Conservation (phyloP, 2,797 vertebrate genomes). For the Epinephelus awoara region DNA sequence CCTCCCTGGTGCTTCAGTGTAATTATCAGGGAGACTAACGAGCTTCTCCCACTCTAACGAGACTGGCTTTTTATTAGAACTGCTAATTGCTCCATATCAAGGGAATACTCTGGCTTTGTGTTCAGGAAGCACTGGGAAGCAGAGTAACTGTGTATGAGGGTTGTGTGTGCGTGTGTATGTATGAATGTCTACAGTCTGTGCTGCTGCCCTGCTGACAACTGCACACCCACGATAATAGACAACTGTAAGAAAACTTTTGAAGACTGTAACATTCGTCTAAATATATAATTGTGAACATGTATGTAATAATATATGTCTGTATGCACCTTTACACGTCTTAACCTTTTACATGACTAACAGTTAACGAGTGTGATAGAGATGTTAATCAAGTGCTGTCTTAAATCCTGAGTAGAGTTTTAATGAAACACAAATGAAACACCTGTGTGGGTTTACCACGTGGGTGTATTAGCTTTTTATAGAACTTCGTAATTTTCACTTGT, state of each 20-base stretch:
- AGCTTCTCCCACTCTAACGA: slow-evolving; percentile 60
- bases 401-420: not conserved
- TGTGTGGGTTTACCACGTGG: not conserved
- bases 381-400: not conserved
- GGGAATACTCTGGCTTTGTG: slow-evolving; percentile 52
- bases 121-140: slow-evolving; percentile 40
- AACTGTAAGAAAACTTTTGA: not conserved
- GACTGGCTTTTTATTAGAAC: slow-evolving; percentile 75
- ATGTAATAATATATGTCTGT: not conserved
- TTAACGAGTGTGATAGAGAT: not conserved
- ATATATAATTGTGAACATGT: not conserved
- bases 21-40: slow-evolving; percentile 76
- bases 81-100: slow-evolving; percentile 70
- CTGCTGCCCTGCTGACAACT: not conserved
- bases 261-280: not conserved
- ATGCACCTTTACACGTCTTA: not conserved
- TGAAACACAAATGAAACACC: not conserved
- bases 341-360: not conserved
- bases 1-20: slow-evolving; percentile 65
- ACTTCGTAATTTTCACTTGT: not conserved
- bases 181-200: not conserved
- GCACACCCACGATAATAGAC: not conserved
- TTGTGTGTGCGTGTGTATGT: slow-evolving; percentile 9
- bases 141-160: not conserved
- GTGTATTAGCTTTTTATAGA: not conserved